Conservation (phyloP, 2,113 vertebrate genomes). For the Pterocles orientalis region DNA sequence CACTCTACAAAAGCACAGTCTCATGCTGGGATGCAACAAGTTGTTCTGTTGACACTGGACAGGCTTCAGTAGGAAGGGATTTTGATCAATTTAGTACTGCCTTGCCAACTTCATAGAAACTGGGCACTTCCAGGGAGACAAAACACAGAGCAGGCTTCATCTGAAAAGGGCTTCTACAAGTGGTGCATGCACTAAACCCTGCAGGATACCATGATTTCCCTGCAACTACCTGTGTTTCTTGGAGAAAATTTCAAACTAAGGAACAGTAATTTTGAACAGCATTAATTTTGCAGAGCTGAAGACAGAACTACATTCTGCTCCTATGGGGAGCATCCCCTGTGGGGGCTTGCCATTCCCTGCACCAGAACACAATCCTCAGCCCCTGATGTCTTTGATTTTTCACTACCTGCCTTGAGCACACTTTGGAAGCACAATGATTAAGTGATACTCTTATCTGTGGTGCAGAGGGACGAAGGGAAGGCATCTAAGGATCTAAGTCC, state of each 20-base stretch:
- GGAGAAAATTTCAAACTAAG: background rate
- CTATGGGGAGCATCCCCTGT: background rate
- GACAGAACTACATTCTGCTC: background rate
- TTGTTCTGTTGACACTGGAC: background rate
- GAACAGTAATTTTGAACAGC: background rate
- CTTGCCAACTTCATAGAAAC: background rate
- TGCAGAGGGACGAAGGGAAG: background rate
- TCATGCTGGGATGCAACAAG: background rate
- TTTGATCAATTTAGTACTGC: background rate
- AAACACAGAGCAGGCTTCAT: background rate
- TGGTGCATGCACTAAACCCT: background rate
- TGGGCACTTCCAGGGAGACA: background rate
- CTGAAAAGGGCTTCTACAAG: background rate
- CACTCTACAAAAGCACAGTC: background rate
- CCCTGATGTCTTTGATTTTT: background rate
- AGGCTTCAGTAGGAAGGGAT: background rate
- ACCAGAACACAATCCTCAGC: background rate
- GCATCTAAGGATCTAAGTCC: background rate
- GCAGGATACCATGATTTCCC: background rate
- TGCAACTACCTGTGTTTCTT: background rate
- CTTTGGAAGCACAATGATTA: background rate
- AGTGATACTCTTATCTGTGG: background rate
- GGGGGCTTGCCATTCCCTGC: background rate
- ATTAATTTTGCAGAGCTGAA: background rate
- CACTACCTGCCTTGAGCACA: background rate